A percentile compares a stretch with the other conserved stretches of the same genome.
Evolutionary conservation across 2,888 invertebrate species (phyloP).

Genomic region (Melanostoma scalare): DNA sequence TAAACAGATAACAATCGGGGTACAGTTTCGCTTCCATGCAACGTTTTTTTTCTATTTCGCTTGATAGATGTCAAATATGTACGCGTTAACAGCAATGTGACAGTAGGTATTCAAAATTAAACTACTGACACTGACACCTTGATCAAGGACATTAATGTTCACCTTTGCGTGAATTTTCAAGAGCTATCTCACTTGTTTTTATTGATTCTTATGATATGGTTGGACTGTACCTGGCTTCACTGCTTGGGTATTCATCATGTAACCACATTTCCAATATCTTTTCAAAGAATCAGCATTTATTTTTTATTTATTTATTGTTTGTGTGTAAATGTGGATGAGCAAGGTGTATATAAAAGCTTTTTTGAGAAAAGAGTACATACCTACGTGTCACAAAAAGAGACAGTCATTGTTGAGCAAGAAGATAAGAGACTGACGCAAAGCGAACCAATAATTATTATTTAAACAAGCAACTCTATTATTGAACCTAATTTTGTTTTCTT

Average conservation of each 20-base stretch:
- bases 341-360: constrained; percentile 54
- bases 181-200: neutral
- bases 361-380: constrained; percentile 33
- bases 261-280: constrained; percentile 51
- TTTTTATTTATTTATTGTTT: constrained; percentile 19
- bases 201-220: neutral
- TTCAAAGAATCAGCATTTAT: constrained; percentile 6
- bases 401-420: constrained; percentile 9
- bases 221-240: constrained; percentile 53
- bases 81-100: constrained; percentile 5
- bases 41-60: constrained; percentile 19
- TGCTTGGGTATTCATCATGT: constrained; percentile 20
- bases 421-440: constrained; percentile 13
- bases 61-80: constrained; percentile 55
- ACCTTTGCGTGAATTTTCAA: constrained; percentile 4
- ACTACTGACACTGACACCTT: constrained; percentile 55
- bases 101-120: constrained; percentile 1
- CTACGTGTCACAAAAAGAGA: constrained; percentile 48
- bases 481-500: constrained; percentile 31
- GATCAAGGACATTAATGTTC: constrained; percentile 48
- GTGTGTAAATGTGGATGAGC: constrained; percentile 12
- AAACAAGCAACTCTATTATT: constrained; percentile 6
- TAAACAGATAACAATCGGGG: constrained; percentile 1
- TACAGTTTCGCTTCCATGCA: constrained; percentile 58
- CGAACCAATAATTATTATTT: neutral